These are phyloP conservation scores for Sitodiplosis mosellana DNA, from an alignment of 1,140 invertebrate species.

Conservation along the genomic window DNA sequence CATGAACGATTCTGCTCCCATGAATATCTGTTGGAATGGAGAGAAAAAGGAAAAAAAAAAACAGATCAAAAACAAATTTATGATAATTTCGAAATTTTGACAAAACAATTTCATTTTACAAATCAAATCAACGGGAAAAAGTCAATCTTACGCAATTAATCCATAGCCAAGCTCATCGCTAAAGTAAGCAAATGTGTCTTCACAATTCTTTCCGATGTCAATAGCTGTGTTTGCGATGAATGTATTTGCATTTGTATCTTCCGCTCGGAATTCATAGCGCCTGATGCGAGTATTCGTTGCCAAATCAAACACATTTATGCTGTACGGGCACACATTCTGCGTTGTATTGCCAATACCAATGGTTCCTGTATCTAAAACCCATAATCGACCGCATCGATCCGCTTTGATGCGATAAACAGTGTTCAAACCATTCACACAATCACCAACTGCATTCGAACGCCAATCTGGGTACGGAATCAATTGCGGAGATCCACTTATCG, in stretches of 20 bases:
- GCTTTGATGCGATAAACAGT: conserved; percentile 57
- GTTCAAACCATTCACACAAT: conserved; percentile 49
- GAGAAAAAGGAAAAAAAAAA: too few species aligned
- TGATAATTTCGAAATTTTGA: too few species aligned
- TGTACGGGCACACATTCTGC: conserved; percentile 49
- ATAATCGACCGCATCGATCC: conserved; percentile 55
- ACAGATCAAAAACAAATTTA: too few species aligned
- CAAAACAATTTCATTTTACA: too few species aligned
- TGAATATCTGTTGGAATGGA: conserved; percentile 43
- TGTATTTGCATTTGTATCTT: conserved; percentile 53
- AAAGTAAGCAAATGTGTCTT: conserved; percentile 60
- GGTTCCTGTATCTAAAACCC: conserved; percentile 65
- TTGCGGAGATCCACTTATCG: conserved; percentile 42
- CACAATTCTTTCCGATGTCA: conserved; percentile 51
- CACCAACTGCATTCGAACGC: conserved; percentile 49
- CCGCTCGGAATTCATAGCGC: conserved; percentile 44
- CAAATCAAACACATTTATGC: conserved; percentile 56
- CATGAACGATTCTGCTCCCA: conserved; percentile 55
- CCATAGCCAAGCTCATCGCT: conserved; percentile 66
- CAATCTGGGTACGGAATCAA: conserved; percentile 59
- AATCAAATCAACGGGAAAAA: too few species aligned
- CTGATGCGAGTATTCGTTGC: conserved; percentile 47
- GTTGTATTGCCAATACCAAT: conserved; percentile 59
- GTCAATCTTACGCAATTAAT: conserved; percentile 38
- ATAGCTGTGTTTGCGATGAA: conserved; percentile 69